phyloP scores from a whole-genome alignment of 92 coral and sea anemone species.

The Bergia sp. region DNA sequence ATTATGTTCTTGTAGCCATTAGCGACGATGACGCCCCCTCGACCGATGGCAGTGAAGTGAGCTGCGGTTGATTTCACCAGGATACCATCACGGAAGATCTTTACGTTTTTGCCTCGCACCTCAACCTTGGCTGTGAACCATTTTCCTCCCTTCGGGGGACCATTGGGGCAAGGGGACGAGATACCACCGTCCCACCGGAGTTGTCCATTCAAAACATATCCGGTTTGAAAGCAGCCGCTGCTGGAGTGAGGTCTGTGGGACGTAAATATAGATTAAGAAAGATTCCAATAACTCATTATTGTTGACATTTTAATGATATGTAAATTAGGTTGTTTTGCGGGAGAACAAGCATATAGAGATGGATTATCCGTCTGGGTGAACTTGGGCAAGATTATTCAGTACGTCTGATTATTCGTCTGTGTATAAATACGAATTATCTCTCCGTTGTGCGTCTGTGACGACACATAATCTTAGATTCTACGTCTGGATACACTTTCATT shows the following conservation, averaged over 20 bases:
- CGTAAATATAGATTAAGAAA: neutral
- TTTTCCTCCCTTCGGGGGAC: constrained; percentile 51
- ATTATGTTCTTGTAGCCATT: constrained; percentile 49
- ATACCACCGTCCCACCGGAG: constrained; percentile 55
- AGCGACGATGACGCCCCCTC: constrained; percentile 51
- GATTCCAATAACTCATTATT: neutral
- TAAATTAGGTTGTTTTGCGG: no score
- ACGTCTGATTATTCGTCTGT: no score
- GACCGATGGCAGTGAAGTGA: constrained; percentile 46
- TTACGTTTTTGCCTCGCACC: constrained; percentile 44
- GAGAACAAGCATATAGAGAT: no score
- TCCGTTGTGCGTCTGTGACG: no score
- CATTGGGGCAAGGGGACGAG: constrained; percentile 51
- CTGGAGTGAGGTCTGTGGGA: constrained; percentile 53
- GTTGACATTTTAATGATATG: no score
- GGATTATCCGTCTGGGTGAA: no score
- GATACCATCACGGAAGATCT: constrained; percentile 46
- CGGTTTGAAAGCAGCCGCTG: constrained; percentile 56
- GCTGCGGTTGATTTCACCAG: constrained; percentile 46
- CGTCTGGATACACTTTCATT: no score
- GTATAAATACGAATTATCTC: no score
- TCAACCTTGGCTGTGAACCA: constrained; percentile 53
- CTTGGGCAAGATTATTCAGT: no score
- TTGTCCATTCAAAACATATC: constrained; percentile 44
- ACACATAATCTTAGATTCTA: no score